Evolutionary conservation across 1,140 invertebrate species (phyloP), one percentile per base, ranked within the genome.

Genomic region (Lordiphosa clarofinis): DNA sequence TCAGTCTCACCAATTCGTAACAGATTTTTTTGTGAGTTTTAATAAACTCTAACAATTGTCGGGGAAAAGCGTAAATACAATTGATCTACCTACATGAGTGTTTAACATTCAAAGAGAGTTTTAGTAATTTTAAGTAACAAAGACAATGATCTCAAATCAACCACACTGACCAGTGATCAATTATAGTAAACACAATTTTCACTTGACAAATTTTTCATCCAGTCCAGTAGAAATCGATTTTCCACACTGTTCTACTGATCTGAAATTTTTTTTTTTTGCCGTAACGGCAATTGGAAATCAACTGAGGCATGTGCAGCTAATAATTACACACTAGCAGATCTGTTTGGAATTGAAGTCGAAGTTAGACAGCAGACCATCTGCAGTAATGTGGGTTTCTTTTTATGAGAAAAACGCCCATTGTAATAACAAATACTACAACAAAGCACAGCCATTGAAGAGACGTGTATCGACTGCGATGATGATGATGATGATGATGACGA

Each of bases 391-490:
- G 75, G 75, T 54, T 55, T 50, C 62, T 61, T 24, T 24, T 24
- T 59, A 81, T 72, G 78, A 75, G 76, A 82, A 81, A 60, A 81
- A 81, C 78, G 76, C 76, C 76, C 76, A 82, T 84, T 82, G 78
- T 84, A 42, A 50, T 50, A 55, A 8, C 44, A 44, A 43, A 48
- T 31, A 55, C 56, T 48, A 39, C 40, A 48, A 50, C 75, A 75
- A 68, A 50, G 68, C 71, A 47, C 63, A 54, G 56, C 56, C 76
- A 84, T 81, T 81, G 76, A 82, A 56, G 61, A 70, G 19, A 31
- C 28, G 57, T 19, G 24, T 5, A 39, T 19, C 39, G 39, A 33
- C 24, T n/a, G 24, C 50, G 28, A 43, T 15, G 57, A 33, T 58
- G 43, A 43, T 21, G 44, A 19, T 31, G 13, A 24, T 12, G 40